phyloP scores from a whole-genome alignment of 2,797 vertebrate species.

The Serranus cabrilla region DNA sequence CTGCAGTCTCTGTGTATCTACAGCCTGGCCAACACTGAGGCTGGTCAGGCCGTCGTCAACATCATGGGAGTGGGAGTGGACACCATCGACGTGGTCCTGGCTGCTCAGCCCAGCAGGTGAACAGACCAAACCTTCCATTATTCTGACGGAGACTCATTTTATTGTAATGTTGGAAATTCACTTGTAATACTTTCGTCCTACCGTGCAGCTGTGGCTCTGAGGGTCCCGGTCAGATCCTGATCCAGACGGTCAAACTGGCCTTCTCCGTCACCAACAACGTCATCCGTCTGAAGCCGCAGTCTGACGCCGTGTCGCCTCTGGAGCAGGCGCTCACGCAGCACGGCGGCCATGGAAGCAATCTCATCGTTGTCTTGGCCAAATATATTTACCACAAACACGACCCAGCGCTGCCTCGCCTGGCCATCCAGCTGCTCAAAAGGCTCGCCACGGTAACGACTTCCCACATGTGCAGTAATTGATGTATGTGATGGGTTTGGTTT shows the following conservation, averaged over 20 bases:
- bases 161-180: neutral
- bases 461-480: fast-evolving
- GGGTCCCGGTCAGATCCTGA: conserved; percentile 95
- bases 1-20: conserved; percentile 97
- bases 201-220: conserved; percentile 90
- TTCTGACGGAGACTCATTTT: neutral
- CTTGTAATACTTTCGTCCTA: neutral
- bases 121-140: neutral
- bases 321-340: conserved; percentile 98
- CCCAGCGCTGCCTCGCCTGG: conserved; percentile 94
- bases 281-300: conserved; percentile 94
- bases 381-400: conserved; percentile 99
- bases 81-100: conserved; percentile 95
- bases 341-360: conserved; percentile 95
- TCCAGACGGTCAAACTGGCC: conserved; percentile 96
- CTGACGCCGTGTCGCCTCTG: conserved; percentile 91
- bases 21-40: conserved; percentile 96
- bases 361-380: conserved; percentile 96
- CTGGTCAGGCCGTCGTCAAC: conserved; percentile 96
- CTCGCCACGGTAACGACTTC: conserved; percentile 90
- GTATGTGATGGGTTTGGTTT: too few relatives aligned
- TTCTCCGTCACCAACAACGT: conserved; percentile 98
- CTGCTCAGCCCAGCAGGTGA: conserved; percentile 94
- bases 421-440: conserved; percentile 96
- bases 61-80: conserved; percentile 99